phyloP scores from a whole-genome alignment of 92 coral and sea anemone species.

The Paragorgia papillata region DNA sequence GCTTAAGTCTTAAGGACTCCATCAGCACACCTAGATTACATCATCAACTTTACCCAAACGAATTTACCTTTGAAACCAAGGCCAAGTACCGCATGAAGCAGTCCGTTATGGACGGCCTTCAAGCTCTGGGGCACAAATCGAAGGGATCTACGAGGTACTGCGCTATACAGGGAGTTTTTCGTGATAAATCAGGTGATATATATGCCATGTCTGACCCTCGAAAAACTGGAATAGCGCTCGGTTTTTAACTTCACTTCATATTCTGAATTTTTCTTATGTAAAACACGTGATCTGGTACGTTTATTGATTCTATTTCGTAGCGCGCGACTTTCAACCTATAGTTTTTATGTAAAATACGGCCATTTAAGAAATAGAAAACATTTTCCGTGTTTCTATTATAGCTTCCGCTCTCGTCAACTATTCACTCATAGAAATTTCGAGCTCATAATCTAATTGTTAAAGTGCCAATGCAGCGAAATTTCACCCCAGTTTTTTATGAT shows the following conservation, averaged over 20 bases:
- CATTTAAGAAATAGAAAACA: no score
- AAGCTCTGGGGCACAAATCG: conserved; percentile 57
- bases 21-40: conserved; percentile 77
- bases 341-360: no score
- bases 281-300: no score
- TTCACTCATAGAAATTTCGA: no score
- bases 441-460: no score
- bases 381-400: no score
- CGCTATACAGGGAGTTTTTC: conserved; percentile 70
- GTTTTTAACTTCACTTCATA: background rate
- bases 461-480: no score
- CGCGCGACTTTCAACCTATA: no score
- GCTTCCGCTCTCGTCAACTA: no score
- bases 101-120: conserved; percentile 47
- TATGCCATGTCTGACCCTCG: conserved; percentile 76
- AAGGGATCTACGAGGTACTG: background rate
- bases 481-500: no score
- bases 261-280: no score
- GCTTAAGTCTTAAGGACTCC: conserved; percentile 47
- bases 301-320: no score
- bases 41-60: conserved; percentile 63
- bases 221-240: conserved; percentile 54
- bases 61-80: conserved; percentile 41
- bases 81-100: conserved; percentile 32
- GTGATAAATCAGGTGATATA: conserved; percentile 45